phyloP scores from a whole-genome alignment of 92 coral and sea anemone genomes.

The Isaurus tuberculatus region DNA sequence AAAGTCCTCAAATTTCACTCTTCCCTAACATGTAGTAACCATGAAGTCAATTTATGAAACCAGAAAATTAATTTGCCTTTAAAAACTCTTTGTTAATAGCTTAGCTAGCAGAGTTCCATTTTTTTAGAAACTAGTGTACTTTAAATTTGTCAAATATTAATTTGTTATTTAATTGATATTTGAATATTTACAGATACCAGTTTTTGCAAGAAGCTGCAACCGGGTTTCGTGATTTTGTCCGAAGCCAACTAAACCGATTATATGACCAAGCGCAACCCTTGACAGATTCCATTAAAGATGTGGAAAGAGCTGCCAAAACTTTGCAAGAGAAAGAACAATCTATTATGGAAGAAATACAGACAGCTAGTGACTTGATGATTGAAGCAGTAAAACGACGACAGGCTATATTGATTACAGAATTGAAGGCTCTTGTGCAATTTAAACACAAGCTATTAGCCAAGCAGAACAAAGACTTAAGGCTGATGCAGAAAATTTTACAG shows the following conservation, averaged over 20 bases:
- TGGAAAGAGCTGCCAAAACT: conserved; percentile 90
- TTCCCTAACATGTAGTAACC: no score
- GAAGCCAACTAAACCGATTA: conserved; percentile 82
- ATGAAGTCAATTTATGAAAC: no score
- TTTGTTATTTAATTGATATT: neutral
- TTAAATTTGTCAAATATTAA: neutral
- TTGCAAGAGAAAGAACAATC: conserved; percentile 89
- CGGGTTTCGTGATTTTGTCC: conserved; percentile 78
- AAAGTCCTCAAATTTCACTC: no score
- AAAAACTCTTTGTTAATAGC: no score
- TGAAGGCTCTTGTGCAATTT: conserved; percentile 92
- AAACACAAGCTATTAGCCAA: conserved; percentile 92
- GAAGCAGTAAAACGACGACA: conserved; percentile 97
- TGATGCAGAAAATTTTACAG: conserved; percentile 94
- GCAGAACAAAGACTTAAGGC: conserved; percentile 89
- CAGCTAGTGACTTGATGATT: conserved; percentile 77
- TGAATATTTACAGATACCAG: conserved; percentile 81
- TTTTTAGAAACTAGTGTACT: no score
- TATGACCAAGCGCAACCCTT: conserved; percentile 95
- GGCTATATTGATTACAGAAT: conserved; percentile 77
- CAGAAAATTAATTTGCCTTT: no score
- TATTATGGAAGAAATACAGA: conserved; percentile 77
- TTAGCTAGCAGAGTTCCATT: no score
- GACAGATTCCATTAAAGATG: conserved; percentile 96
- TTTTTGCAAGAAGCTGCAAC: conserved; percentile 90